Conservation (phyloP, 2,888 invertebrate species). For the Chironomus tentans region DNA sequence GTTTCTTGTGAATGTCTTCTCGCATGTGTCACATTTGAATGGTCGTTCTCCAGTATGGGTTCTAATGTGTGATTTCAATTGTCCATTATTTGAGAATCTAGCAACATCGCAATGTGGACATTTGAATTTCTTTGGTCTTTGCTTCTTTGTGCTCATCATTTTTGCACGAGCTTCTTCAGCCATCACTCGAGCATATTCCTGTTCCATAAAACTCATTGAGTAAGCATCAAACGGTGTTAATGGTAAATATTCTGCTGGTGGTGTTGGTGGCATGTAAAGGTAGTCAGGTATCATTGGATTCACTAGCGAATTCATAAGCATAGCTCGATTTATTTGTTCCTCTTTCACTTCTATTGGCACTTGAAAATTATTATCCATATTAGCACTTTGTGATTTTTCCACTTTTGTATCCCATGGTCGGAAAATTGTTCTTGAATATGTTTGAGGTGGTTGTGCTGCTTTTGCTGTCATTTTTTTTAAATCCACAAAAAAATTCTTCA, state of each 20-base stretch:
- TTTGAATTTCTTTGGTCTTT: constrained; percentile 82
- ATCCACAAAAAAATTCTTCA: background rate
- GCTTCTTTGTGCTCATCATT: constrained; percentile 57
- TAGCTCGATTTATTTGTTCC: background rate
- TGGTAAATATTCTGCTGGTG: constrained; percentile 15
- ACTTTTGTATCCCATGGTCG: constrained; percentile 50
- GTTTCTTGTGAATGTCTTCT: constrained; percentile 84
- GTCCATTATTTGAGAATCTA: constrained; percentile 83
- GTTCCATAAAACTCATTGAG: constrained; percentile 49
- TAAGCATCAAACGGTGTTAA: constrained; percentile 33
- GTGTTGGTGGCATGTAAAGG: constrained; percentile 23
- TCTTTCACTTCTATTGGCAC: constrained; percentile 29
- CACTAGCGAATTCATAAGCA: background rate
- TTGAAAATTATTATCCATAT: background rate
- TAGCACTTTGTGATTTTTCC: background rate
- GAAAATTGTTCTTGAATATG: constrained; percentile 47
- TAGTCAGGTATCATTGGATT: constrained; percentile 9
- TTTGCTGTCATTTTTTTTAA: constrained; percentile 15
- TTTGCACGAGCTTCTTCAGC: constrained; percentile 63
- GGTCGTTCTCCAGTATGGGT: constrained; percentile 87
- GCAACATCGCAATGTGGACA: constrained; percentile 84
- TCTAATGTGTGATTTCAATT: constrained; percentile 81
- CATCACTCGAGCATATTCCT: constrained; percentile 59
- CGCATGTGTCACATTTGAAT: constrained; percentile 79
- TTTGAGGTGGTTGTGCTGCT: constrained; percentile 41